These are phyloP conservation scores for Zeus faber DNA, from an alignment of 2,113 vertebrate species.

Conservation along the genomic window DNA sequence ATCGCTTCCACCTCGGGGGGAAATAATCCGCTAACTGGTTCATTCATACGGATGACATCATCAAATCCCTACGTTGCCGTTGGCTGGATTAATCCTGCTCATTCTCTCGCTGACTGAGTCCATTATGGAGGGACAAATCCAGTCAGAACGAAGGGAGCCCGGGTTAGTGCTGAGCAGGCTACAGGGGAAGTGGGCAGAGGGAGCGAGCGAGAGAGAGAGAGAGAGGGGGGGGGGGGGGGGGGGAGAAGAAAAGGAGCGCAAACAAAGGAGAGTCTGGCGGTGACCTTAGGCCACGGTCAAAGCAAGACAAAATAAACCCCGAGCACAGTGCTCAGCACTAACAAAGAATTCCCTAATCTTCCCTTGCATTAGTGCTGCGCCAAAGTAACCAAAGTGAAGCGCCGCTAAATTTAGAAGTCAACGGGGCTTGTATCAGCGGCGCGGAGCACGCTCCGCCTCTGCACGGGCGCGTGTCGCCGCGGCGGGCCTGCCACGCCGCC, in stretches of 20 bases:
- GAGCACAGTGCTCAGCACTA: slow-evolving; percentile 31
- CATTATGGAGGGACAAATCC: slow-evolving; percentile 75
- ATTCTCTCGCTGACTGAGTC: slow-evolving; percentile 77
- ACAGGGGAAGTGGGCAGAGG: neutral
- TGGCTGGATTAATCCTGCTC: slow-evolving; percentile 78
- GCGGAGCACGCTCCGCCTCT: neutral
- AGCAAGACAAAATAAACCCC: slow-evolving; percentile 6
- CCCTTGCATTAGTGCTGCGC: slow-evolving; percentile 17
- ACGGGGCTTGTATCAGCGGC: neutral
- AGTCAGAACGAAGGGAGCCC: slow-evolving; percentile 61
- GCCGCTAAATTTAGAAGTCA: slow-evolving; percentile 6
- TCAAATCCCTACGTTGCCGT: slow-evolving; percentile 74
- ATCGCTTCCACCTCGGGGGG: slow-evolving; percentile 65
- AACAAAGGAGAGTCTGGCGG: slow-evolving; percentile 10
- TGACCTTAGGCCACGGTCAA: slow-evolving; percentile 45
- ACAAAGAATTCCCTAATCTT: slow-evolving; percentile 27
- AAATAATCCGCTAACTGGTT: slow-evolving; percentile 76
- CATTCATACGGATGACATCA: slow-evolving; percentile 80
- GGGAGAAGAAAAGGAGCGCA: neutral
- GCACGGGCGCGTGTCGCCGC: neutral
- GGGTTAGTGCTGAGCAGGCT: slow-evolving; percentile 25
- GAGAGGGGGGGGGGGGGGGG: slow-evolving; percentile 35
- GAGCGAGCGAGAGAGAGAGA: slow-evolving; percentile 28
- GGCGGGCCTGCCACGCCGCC: neutral
- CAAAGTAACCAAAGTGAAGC: slow-evolving; percentile 20